Base-by-base conservation (phyloP, 2,888 invertebrate species). In the Caprella mutica region DNA sequence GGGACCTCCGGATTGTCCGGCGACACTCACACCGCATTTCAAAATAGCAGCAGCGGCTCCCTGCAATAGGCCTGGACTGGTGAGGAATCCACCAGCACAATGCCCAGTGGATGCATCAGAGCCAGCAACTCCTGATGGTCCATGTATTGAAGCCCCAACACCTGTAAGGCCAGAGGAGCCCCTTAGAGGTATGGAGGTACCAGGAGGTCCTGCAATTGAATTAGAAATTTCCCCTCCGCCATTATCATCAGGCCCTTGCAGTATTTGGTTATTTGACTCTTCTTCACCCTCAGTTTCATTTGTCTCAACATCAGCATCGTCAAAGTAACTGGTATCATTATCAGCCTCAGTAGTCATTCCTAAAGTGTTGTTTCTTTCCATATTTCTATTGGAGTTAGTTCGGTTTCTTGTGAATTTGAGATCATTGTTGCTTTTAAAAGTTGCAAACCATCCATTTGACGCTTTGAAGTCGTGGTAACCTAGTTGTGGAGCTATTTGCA, bases 401-500 rank as follows among this genome's bases (percentile, higher is more conserved):
- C 48, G 24, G 6, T 52, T 55, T 19, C 54, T 29, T 1, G 64
- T 58, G 35, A 60, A 64, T 30, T 64, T 64, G 24, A 64, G 53
- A 50, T 60, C 60, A 21, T 64, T 55, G 50, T 64, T 64, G 9
- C 59, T 55, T 29, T 64, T 64, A 38, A 64, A 64, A n/a, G 64
- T 60, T 14, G 60, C 64, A n/a, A 64, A 53, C 64, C 64, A 64
- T 6, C 64, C 64, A 53, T 64, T 64, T 2, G 64, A 64, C 6
- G 64, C 64, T 33, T 60, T 60, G 44, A 64, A 64, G 52, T 64
- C 64, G 29, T 64, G 58, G 24, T 60, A 60, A 2, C 64, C 64
- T 8, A 64, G 56, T 44, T 64, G 56, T 5, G 64, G 64, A 6
- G 64, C 64, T 29, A 64, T 48, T 40, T 64, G 63, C 14, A 64